Evolutionary conservation across 2,888 invertebrate genomes (phyloP).

Genomic region (Fissipunctia ypsillon): DNA sequence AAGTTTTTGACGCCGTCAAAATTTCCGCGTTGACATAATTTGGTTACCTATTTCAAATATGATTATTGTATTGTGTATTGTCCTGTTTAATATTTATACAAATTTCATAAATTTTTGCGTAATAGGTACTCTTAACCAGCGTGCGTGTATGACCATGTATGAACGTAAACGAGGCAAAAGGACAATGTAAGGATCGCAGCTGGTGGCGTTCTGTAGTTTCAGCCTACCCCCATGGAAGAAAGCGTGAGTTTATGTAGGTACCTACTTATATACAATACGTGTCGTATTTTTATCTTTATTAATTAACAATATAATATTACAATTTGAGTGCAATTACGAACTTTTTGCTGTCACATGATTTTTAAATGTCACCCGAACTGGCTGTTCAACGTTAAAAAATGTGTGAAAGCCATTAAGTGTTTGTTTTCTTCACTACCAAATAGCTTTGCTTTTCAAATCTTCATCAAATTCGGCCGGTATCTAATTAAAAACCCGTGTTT

Average conservation of each 20-base stretch:
- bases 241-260: too few species aligned
- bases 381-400: not conserved
- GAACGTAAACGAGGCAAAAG: too few species aligned
- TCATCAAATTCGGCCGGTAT: not conserved
- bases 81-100: not conserved
- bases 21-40: constrained; percentile 24
- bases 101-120: too few species aligned
- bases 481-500: not conserved
- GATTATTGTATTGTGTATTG: not conserved
- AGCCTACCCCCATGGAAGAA: too few species aligned
- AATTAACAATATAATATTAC: not conserved
- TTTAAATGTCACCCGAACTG: not conserved
- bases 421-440: not conserved
- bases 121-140: too few species aligned
- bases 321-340: not conserved
- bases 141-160: too few species aligned
- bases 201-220: too few species aligned
- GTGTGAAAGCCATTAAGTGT: not conserved
- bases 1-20: constrained; percentile 1
- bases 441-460: not conserved
- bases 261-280: too few species aligned
- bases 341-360: not conserved
- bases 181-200: too few species aligned
- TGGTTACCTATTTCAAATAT: constrained; percentile 4
- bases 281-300: not conserved